Evolutionary conservation across 2,888 invertebrate genomes (phyloP).

Genomic region (Phalera bucephala): DNA sequence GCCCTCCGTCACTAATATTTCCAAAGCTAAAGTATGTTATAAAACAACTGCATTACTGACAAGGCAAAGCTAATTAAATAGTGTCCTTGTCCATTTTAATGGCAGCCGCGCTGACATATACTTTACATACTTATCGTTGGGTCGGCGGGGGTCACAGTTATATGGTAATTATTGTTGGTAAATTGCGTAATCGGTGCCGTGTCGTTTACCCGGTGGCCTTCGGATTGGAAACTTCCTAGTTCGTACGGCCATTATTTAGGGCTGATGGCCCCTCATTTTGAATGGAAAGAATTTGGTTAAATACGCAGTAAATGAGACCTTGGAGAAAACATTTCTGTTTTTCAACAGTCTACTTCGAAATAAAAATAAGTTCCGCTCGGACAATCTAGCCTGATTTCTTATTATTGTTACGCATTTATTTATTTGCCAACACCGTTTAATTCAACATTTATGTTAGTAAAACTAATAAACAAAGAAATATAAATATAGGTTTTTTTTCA

Average conservation of each 20-base stretch:
- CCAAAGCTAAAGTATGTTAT: neutral
- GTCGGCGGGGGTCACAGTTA: conserved; percentile 42
- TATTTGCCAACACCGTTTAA: too few species aligned
- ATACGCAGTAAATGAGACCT: too few species aligned
- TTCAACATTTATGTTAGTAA: too few species aligned
- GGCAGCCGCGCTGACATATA: conserved; percentile 19
- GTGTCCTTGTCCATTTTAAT: conserved; percentile 24
- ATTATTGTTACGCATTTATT: too few species aligned
- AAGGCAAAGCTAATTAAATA: conserved; percentile 23
- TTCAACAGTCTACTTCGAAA: too few species aligned
- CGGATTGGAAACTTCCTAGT: conserved; percentile 55
- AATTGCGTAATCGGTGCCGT: conserved; percentile 59
- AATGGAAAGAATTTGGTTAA: neutral
- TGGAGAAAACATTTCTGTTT: too few species aligned
- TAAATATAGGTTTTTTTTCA: too few species aligned
- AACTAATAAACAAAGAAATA: too few species aligned
- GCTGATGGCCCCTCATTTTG: neutral
- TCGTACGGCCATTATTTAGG: conserved; percentile 36
- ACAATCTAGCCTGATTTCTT: too few species aligned
- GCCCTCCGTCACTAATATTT: too few species aligned
- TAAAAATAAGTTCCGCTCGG: too few species aligned
- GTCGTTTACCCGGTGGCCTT: conserved; percentile 78
- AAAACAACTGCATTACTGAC: conserved; percentile 21
- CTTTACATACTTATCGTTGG: conserved; percentile 25
- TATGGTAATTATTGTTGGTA: conserved; percentile 45